Evolutionary conservation across 2,888 invertebrate species (phyloP).

Genomic region (Eupeodes luniger): DNA sequence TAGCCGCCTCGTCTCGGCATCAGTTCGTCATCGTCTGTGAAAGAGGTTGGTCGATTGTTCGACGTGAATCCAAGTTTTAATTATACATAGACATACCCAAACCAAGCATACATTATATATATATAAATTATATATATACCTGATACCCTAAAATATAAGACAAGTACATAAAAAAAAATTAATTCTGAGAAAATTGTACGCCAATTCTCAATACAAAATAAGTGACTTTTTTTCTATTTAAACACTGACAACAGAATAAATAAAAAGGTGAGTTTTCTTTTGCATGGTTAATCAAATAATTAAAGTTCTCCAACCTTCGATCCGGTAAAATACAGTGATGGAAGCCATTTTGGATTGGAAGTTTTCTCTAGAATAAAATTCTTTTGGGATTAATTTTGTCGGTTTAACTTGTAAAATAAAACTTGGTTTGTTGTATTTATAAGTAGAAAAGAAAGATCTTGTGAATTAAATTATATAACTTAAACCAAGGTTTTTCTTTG

Average conservation of each 20-base stretch:
- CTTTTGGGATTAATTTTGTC: neutral
- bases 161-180: slow-evolving; percentile 43
- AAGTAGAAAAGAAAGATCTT: too few relatives aligned
- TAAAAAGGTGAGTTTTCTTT: slow-evolving; percentile 54
- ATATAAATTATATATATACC: slow-evolving; percentile 4
- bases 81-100: neutral
- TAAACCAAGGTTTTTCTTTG: neutral
- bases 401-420: neutral
- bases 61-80: slow-evolving; percentile 8
- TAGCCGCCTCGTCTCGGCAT: slow-evolving; percentile 68
- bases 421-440: neutral
- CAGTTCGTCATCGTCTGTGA: slow-evolving; percentile 72
- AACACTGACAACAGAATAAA: slow-evolving; percentile 35
- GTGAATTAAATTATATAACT: neutral
- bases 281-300: slow-evolving; percentile 14
- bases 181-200: slow-evolving; percentile 63
- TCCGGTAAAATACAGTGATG: neutral
- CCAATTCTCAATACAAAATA: slow-evolving; percentile 34
- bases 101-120: slow-evolving; percentile 10
- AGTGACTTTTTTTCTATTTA: slow-evolving; percentile 43
- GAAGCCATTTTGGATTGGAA: slow-evolving; percentile 32
- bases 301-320: neutral
- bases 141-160: slow-evolving; percentile 35
- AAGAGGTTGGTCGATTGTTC: slow-evolving; percentile 65
- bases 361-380: neutral